Evolutionary conservation across 1,140 invertebrate species (phyloP), one percentile per base, ranked within the genome.

Genomic region (Mactra quadrangularis): DNA sequence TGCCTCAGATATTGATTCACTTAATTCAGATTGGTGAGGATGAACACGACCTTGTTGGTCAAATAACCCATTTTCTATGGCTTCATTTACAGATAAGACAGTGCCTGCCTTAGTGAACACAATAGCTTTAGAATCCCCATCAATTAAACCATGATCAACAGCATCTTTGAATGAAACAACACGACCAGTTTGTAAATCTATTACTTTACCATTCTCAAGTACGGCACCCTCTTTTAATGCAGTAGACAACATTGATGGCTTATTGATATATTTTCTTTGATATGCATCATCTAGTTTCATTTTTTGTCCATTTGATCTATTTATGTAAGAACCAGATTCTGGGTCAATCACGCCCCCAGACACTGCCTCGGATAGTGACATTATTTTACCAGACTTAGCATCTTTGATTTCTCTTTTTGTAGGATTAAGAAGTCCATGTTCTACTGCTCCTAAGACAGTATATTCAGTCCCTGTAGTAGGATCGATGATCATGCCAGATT

Each of bases 191-290:
- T 96, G 94, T 1, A 96, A 96, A 89, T 98, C 97, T 31, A 95
- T 94, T 74, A 99, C 96, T 87, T 95, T 95, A 66, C 96, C 96
- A 81, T 95, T 94, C 66, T 96, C 95, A 29, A 87, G 84, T 13
- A 93, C 62, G n/a, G 81, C 60, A 17, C 91, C 91, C 35, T 88
- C 85, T 11, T 71, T 64, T 9, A 92, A 95, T 81, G 96, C 95
- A 87, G 98, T 97, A 93, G 97, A 97, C 7, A 99, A 93, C 9
- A 97, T 97, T 93, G 97, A 95, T 0, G 98, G 98, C 93, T 97
- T 97, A 27, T 96, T 94, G 79, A 99, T 96, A 38, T 97, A 93
- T 74, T 96, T 94, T 84, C 95, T 95, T 76, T 95, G 94, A 45
- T 85, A 86, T 33, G 98, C 98, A 90, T 98, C 96, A 83, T 95